Evolutionary conservation across 2,113 vertebrate genomes (phyloP).

Genomic region (Grammomys dolichurus): DNA sequence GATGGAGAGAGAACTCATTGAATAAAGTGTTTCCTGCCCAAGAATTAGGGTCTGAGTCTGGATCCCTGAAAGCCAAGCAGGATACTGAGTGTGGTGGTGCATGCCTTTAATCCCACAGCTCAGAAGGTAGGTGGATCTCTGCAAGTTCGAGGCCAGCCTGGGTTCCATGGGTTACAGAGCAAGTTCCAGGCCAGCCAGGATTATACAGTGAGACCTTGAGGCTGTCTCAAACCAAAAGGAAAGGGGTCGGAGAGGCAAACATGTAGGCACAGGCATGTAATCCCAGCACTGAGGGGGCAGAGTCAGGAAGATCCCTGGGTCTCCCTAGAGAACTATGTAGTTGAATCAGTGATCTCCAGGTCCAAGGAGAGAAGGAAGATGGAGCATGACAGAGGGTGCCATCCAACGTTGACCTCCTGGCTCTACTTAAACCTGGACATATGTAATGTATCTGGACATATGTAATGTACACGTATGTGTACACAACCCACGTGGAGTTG

Average conservation of each 20-base stretch:
- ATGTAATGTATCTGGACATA: not conserved
- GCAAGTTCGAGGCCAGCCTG: not conserved
- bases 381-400: not conserved
- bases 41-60: not conserved
- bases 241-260: not conserved
- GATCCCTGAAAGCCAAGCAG: not conserved
- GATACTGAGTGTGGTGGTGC: not conserved
- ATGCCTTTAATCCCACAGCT: not conserved
- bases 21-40: not conserved
- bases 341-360: not conserved
- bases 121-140: too few relatives aligned
- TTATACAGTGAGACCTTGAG: not conserved
- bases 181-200: not conserved
- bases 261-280: not conserved
- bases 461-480: not conserved
- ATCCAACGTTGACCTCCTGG: not conserved
- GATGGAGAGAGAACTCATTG: not conserved
- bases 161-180: not conserved
- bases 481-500: not conserved
- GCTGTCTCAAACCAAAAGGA: not conserved
- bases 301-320: not conserved
- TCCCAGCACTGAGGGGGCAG: not conserved
- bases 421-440: not conserved
- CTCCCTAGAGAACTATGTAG: not conserved
- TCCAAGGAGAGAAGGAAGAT: too few relatives aligned